phyloP scores from a whole-genome alignment of 2,797 vertebrate genomes.

The Aldrovandia affinis region DNA sequence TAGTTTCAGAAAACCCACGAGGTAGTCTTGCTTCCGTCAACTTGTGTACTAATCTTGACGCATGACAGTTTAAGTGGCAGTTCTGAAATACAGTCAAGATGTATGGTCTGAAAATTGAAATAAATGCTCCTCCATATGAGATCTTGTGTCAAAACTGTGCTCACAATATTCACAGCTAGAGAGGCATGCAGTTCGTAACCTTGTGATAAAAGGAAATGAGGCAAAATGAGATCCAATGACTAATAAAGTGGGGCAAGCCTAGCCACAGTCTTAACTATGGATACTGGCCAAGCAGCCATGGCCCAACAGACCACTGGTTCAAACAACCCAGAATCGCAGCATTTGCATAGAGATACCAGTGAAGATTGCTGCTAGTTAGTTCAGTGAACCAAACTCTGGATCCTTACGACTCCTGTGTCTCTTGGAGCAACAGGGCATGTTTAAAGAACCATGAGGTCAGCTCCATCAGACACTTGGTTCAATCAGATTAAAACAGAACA shows the following conservation, averaged over 20 bases:
- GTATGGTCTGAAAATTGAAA: not conserved
- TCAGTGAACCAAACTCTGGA: not conserved
- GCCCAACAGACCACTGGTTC: not conserved
- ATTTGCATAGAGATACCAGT: not conserved
- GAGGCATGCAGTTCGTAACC: slow-evolving; percentile 9
- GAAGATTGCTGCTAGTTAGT: not conserved
- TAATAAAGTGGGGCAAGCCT: not conserved
- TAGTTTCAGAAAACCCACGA: slow-evolving; percentile 30
- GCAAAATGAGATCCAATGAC: not conserved
- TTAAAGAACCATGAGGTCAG: slow-evolving; percentile 17
- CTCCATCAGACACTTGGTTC: slow-evolving; percentile 14
- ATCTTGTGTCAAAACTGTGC: not conserved
- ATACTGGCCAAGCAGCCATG: not conserved
- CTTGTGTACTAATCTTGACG: not conserved
- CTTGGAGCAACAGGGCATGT: not conserved
- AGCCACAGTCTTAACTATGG: too few relatives aligned
- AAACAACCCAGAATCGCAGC: not conserved
- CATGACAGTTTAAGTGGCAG: not conserved
- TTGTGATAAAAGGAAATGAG: not conserved
- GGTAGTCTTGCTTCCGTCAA: not conserved
- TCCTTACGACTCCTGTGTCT: not conserved
- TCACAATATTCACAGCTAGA: not conserved
- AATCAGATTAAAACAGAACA: not conserved
- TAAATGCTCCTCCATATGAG: not conserved
- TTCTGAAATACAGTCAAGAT: slow-evolving; percentile 9